phyloP scores from a whole-genome alignment of 2,888 invertebrate genomes.

The Pelosia muscerda region DNA sequence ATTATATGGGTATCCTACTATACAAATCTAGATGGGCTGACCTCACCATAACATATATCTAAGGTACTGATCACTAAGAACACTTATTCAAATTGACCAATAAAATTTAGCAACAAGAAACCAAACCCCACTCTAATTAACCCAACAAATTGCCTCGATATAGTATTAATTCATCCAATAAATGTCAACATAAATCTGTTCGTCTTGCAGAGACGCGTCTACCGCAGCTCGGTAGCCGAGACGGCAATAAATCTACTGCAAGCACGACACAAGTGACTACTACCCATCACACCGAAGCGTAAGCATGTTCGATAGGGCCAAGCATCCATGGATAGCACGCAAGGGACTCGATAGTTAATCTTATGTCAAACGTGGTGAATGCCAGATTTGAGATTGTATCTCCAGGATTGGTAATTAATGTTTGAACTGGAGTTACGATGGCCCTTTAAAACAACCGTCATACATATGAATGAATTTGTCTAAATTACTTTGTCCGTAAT shows the following conservation, averaged over 20 bases:
- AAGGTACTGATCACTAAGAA: not conserved
- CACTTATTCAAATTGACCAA: not conserved
- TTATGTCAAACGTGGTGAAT: slow-evolving; percentile 13
- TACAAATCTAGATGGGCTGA: too few species aligned
- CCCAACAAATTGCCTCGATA: slow-evolving; percentile 37
- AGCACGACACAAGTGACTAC: slow-evolving; percentile 59
- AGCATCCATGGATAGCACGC: not conserved
- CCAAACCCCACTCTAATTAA: slow-evolving; percentile 13
- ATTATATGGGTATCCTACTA: too few species aligned
- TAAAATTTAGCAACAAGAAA: not conserved
- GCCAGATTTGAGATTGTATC: slow-evolving; percentile 9
- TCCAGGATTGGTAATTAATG: slow-evolving; percentile 15
- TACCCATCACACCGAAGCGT: slow-evolving; percentile 57
- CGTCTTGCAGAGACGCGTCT: slow-evolving; percentile 64
- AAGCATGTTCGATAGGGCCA: slow-evolving; percentile 14
- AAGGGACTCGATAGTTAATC: slow-evolving; percentile 11
- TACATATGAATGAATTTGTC: not conserved
- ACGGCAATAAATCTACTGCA: slow-evolving; percentile 74
- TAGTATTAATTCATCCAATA: slow-evolving; percentile 66
- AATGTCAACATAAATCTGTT: slow-evolving; percentile 71
- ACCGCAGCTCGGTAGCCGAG: slow-evolving; percentile 64
- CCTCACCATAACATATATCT: too few species aligned
- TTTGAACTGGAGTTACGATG: not conserved
- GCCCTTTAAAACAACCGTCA: not conserved
- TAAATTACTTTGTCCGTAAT: not conserved